Evolutionary conservation across 2,888 invertebrate genomes (phyloP), one percentile per base, ranked within the genome.

Genomic region (Galerucella calmariensis): DNA sequence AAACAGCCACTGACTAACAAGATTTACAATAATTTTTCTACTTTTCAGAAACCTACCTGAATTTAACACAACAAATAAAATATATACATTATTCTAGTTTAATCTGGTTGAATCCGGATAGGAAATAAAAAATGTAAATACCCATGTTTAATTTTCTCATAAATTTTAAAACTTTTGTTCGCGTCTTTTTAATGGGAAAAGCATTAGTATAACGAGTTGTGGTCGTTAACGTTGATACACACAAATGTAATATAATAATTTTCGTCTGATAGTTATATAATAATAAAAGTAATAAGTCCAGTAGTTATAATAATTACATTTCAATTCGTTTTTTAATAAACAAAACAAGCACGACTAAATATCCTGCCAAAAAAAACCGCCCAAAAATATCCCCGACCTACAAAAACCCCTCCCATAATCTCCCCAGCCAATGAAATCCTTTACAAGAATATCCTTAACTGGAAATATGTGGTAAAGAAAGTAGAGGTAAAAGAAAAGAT

Each of bases 81-180:
- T 35, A 6, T 41, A 41, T 27, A 20, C 20, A 35, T 41, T 27
- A 35, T 14, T 62, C 35, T 14, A n/a, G 62, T 62, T 27, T n/a
- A 35, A 62, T 62, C 62, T 62, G 62, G 62, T 62, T 41, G 8
- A 62, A 62, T 62, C 62, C 41, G 62, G 62, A 35, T n/a, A 51
- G 51, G 35, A 41, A 6, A 51, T 8, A 51, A 1, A n/a, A 51
- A 51, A n/a, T 51, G n/a, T 51, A n/a, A 51, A 51, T 48, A 51
- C 51, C n/a, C 51, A n/a, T 51, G 51, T 51, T 51, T 51, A 51
- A n/a, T 14, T n/a, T 51, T 51, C 14, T n/a, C 6, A 51, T 51
- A 5, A n/a, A 51, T 51, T 51, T 51, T 51, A 51, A 51, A n/a
- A 51, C n/a, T 51, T 51, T 51, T 51, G n/a, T 51, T 14, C 51